A percentile compares a stretch with the other conserved stretches of the same genome.
These are phyloP conservation scores for Melieria picta DNA, from an alignment of 2,888 invertebrate genomes.

Conservation along the genomic window DNA sequence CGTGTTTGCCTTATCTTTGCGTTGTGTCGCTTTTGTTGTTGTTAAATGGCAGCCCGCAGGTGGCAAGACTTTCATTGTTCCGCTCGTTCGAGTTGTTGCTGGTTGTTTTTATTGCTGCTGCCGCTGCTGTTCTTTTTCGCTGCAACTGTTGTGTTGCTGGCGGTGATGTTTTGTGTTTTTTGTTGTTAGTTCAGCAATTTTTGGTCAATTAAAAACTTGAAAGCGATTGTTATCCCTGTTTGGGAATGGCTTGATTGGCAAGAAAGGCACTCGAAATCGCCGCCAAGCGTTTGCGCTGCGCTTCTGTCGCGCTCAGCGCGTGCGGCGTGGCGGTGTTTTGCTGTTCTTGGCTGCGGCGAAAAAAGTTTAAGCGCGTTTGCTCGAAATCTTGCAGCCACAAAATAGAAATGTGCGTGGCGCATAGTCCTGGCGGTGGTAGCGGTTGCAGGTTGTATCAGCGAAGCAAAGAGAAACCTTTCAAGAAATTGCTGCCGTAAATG, in stretches of 20 bases:
- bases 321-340: not conserved
- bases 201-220: slow-evolving; percentile 34
- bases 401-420: not conserved
- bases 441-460: slow-evolving; percentile 3
- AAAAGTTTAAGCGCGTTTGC: not conserved
- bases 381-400: not conserved
- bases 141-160: too few species aligned
- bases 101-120: too few species aligned
- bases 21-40: too few species aligned
- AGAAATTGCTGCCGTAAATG: slow-evolving; percentile 19
- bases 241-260: not conserved
- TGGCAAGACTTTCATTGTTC: too few species aligned
- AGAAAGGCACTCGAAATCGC: not conserved
- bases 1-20: too few species aligned
- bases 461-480: slow-evolving; percentile 24
- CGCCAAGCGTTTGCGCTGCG: too few species aligned
- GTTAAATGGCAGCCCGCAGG: too few species aligned
- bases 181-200: slow-evolving; percentile 1
- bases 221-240: slow-evolving; percentile 31
- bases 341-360: not conserved
- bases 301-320: not conserved
- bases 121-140: too few species aligned
- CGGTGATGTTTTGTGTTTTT: too few species aligned
- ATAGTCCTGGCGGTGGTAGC: not conserved
- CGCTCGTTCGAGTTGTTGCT: too few species aligned